A percentile compares a stretch with the other conserved stretches of the same genome.
Evolutionary conservation across 2,797 vertebrate species (phyloP).

Genomic region (Malurus splendens): DNA sequence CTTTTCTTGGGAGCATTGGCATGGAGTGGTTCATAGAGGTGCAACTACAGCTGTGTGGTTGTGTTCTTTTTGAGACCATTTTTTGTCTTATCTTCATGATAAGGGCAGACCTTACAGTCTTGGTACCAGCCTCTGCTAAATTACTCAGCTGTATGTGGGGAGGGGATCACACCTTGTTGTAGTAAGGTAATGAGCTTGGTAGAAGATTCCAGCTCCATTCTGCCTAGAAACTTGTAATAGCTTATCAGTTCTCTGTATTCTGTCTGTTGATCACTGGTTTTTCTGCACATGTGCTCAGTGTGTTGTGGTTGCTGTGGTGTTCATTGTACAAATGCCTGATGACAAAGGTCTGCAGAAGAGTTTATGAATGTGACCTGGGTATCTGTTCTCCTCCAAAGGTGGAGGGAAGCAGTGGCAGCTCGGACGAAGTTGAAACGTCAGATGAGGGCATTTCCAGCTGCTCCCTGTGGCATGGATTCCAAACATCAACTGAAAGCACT

Average conservation of each 20-base stretch:
- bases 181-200: neutral
- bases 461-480: conserved; percentile 83
- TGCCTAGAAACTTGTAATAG: neutral
- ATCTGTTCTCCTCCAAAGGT: conserved; percentile 68
- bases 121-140: neutral
- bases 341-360: neutral
- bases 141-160: neutral
- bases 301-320: neutral
- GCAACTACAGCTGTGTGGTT: neutral
- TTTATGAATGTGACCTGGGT: neutral
- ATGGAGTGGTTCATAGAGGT: neutral
- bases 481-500: conserved; percentile 79
- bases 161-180: neutral
- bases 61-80: neutral
- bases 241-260: neutral
- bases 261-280: neutral
- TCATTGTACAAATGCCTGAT: neutral
- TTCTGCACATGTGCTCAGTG: neutral
- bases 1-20: neutral
- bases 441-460: conserved; percentile 94
- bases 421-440: conserved; percentile 88
- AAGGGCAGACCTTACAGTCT: neutral
- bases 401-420: conserved; percentile 87
- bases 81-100: neutral
- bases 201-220: neutral